Conservation (phyloP, 1,140 invertebrate genomes). For the Arctopsyche grandis region DNA sequence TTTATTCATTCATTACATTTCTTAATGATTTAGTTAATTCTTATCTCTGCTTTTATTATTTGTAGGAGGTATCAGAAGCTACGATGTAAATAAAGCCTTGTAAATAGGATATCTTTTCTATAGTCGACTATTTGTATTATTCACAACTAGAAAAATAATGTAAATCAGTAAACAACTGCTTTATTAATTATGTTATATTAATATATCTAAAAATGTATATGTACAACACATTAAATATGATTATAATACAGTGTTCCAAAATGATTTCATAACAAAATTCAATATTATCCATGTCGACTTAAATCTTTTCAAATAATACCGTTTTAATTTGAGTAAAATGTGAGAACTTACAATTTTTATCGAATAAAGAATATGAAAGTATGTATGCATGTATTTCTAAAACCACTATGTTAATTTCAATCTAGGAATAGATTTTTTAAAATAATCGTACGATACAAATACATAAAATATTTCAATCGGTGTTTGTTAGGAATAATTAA, state of each 20-base stretch:
- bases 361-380: not conserved
- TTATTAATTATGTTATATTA: conserved; percentile 12
- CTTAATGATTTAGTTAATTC: no score
- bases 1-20: no score
- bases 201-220: conserved; percentile 17
- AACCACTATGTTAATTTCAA: not conserved
- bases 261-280: not conserved
- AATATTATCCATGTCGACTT: not conserved
- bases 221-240: conserved; percentile 15
- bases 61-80: no score
- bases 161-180: not conserved
- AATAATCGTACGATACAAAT: not conserved
- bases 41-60: no score
- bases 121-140: no score
- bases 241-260: conserved; percentile 23
- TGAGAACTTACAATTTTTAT: not conserved
- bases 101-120: no score
- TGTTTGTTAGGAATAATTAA: no score
- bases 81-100: no score
- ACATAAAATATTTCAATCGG: not conserved
- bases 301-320: not conserved
- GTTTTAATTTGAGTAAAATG: not conserved
- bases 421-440: not conserved
- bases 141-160: not conserved
- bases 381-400: conserved; percentile 1